Evolutionary conservation across 2,797 vertebrate species (phyloP), one percentile per base, ranked within the genome.

Genomic region (Nannoperca australis): DNA sequence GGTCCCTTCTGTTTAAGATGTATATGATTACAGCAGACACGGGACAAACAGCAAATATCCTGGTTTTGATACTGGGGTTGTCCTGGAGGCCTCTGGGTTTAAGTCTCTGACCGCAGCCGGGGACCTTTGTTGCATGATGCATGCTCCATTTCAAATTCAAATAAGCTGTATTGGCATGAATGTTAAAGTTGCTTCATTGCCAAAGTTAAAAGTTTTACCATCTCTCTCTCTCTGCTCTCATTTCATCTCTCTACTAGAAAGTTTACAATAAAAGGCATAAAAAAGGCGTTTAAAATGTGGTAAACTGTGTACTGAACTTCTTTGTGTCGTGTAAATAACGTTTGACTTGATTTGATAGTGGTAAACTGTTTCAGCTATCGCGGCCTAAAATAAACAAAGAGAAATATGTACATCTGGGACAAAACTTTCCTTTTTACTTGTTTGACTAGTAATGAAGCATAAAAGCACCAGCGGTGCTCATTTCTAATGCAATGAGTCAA

Each of bases 381-480:
- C 2, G 18, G 67, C 51, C 51, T 74, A 60, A 76, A 68, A 68
- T 30, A 85, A 76, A 76, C 45, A 73, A 58, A 3, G 0, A 79
- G 56, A 84, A 78, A 78, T 66, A 79, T 78, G 82, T 69, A 73
- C 75, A 75, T 80, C 51, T 83, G 77, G 56, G 40, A 55, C 20
- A 8, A 67, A 85, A 74, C 38, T 32, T 77, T 80, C 51, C 24
- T 47, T 78, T 88, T 77, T 64, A 85, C 72, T 88, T 54, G 18
- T 85, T 79, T 79, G 73, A 84, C 34, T 30, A 2, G 42, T 62
- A 85, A 89, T 86, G 84, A 84, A 65, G 82, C 85, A 64, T 64
- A 30, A 85, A 85, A 86, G 58, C 75, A 80, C 59, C 66, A 65
- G 67, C 66, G 27, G 74, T 2, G 58, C 73, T 78, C 54, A 11